These are phyloP conservation scores for Aphodius sticticus DNA, from an alignment of 2,888 invertebrate species.

Conservation along the genomic window DNA sequence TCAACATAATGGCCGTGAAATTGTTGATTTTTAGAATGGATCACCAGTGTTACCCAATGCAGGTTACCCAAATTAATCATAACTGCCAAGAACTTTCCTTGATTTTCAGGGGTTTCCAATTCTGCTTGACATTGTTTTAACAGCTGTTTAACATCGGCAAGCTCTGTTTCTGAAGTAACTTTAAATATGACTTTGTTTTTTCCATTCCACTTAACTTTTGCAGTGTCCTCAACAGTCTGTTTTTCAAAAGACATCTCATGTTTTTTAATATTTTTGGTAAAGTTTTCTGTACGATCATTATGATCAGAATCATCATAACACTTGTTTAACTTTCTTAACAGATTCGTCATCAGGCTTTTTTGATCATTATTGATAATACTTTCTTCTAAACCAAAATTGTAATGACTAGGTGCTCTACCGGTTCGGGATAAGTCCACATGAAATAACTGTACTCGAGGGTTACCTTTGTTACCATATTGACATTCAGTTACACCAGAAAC, in stretches of 20 bases:
- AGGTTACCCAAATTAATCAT: not conserved
- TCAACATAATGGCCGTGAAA: not conserved
- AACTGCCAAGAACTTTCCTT: not conserved
- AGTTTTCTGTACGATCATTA: not conserved
- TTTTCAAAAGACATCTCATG: too few relatives aligned
- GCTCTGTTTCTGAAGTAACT: not conserved
- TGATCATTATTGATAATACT: not conserved
- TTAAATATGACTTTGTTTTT: not conserved
- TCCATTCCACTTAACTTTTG: not conserved
- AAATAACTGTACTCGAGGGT: not conserved
- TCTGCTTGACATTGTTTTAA: not conserved
- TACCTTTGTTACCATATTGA: not conserved
- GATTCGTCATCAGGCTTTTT: not conserved
- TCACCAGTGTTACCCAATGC: not conserved
- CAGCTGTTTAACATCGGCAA: not conserved
- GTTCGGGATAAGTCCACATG: not conserved
- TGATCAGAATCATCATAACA: not conserved
- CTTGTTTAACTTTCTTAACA: not conserved
- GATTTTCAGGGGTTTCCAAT: not conserved
- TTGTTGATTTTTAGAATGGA: not conserved
- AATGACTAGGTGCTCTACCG: not conserved
- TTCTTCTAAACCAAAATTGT: not conserved
- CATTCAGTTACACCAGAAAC: not conserved
- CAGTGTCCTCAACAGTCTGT: not conserved
- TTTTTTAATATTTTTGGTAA: not conserved